These are phyloP conservation scores for Palaemon carinicauda DNA, from an alignment of 1,140 invertebrate species.

Conservation along the genomic window DNA sequence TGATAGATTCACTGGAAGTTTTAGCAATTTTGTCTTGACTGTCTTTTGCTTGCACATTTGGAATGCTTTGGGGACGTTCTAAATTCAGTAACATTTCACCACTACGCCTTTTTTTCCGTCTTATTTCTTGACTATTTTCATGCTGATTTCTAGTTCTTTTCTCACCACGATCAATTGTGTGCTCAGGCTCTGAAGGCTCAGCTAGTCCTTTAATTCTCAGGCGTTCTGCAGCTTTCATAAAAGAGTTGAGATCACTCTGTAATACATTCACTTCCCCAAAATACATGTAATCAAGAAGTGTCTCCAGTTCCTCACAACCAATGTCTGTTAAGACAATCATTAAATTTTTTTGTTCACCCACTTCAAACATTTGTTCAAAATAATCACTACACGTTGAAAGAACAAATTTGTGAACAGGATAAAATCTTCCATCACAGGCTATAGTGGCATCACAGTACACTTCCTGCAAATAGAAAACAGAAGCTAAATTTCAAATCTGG, in stretches of 20 bases:
- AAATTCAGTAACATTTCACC: no score
- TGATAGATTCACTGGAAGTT: no score
- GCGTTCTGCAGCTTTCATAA: slow-evolving; percentile 1
- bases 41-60: no score
- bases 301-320: neutral
- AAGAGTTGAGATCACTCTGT: neutral
- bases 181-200: neutral
- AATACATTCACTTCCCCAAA: slow-evolving; percentile 9
- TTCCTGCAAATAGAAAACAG: neutral
- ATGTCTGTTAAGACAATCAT: neutral
- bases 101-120: neutral
- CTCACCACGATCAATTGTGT: neutral
- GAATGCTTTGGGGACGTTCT: no score
- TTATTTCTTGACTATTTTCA: neutral
- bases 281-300: slow-evolving; percentile 7
- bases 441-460: slow-evolving; percentile 13
- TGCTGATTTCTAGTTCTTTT: neutral
- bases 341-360: neutral
- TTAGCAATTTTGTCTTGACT: no score
- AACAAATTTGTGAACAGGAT: neutral
- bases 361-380: slow-evolving; percentile 25
- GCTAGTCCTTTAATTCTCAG: neutral
- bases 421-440: slow-evolving; percentile 6
- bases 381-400: slow-evolving; percentile 12
- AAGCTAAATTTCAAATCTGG: neutral